Percentiles rank a stretch among this genome's conserved stretches.
Conservation (phyloP, 2,113 vertebrate species). For the Balaenoptera acutorostrata region DNA sequence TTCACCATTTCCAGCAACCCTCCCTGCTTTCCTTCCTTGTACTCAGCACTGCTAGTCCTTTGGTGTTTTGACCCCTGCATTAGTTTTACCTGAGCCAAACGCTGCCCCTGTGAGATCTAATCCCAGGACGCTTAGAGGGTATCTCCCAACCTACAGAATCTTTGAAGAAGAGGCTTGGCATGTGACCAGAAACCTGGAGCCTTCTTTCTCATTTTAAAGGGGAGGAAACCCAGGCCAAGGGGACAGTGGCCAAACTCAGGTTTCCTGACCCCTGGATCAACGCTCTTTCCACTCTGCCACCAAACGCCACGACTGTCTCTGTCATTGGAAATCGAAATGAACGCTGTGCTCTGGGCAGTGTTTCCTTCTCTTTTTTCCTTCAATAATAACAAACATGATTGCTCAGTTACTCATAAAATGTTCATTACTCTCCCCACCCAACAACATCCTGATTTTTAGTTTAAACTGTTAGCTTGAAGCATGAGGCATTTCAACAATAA, state of each 20-base stretch:
- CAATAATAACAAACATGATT: conserved; percentile 40
- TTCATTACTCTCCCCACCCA: conserved; percentile 57
- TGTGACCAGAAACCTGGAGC: not conserved
- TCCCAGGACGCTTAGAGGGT: not conserved
- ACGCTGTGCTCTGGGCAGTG: not conserved
- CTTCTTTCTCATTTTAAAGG: not conserved
- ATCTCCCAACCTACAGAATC: not conserved
- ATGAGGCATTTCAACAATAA: conserved; percentile 56
- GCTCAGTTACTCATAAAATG: conserved; percentile 67
- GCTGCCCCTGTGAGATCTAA: not conserved
- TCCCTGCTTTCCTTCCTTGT: not conserved
- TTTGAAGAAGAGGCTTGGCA: not conserved
- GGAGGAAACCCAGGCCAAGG: not conserved
- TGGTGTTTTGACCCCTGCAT: not conserved
- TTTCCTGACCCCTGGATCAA: not conserved
- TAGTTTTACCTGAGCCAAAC: not conserved
- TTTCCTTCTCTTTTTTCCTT: conserved; percentile 32
- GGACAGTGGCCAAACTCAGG: not conserved
- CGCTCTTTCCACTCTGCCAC: not conserved
- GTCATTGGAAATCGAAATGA: not conserved
- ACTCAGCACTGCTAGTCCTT: not conserved
- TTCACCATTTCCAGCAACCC: not conserved
- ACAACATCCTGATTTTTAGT: conserved; percentile 48
- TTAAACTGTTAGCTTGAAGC: conserved; percentile 59
- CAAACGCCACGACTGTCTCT: not conserved